Evolutionary conservation across 2,888 invertebrate genomes (phyloP).

Genomic region (Sphecodes monilicornis): DNA sequence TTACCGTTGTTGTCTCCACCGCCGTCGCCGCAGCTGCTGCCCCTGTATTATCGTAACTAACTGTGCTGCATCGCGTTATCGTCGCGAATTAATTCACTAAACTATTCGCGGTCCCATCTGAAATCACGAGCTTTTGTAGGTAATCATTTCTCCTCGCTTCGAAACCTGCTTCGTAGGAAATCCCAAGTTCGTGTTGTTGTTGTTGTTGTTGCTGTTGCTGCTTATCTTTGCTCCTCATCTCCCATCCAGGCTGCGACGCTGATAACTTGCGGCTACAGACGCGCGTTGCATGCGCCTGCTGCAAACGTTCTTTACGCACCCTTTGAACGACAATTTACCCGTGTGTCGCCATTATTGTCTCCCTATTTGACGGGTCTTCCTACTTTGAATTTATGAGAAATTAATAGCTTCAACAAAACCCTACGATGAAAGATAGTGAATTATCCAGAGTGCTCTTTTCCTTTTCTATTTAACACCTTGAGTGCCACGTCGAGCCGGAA

Average conservation of each 20-base stretch:
- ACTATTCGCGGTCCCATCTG: neutral
- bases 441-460: too few species aligned
- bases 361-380: neutral
- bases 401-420: neutral
- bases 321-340: neutral
- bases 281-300: slow-evolving; percentile 43
- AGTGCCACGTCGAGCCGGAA: too few species aligned
- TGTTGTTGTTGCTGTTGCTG: slow-evolving; percentile 29
- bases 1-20: neutral
- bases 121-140: slow-evolving; percentile 43
- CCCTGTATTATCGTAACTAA: slow-evolving; percentile 12
- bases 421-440: too few species aligned
- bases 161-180: slow-evolving; percentile 39
- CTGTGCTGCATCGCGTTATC: neutral
- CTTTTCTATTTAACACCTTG: neutral
- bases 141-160: slow-evolving; percentile 37
- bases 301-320: neutral
- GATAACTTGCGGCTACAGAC: slow-evolving; percentile 28
- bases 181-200: slow-evolving; percentile 33
- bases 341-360: neutral
- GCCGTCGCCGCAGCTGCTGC: neutral
- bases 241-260: slow-evolving; percentile 28
- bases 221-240: slow-evolving; percentile 40
- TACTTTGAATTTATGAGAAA: neutral
- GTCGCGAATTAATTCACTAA: neutral